Base-by-base conservation (phyloP, 2,113 vertebrate genomes). In the Toxostoma redivivum region DNA sequence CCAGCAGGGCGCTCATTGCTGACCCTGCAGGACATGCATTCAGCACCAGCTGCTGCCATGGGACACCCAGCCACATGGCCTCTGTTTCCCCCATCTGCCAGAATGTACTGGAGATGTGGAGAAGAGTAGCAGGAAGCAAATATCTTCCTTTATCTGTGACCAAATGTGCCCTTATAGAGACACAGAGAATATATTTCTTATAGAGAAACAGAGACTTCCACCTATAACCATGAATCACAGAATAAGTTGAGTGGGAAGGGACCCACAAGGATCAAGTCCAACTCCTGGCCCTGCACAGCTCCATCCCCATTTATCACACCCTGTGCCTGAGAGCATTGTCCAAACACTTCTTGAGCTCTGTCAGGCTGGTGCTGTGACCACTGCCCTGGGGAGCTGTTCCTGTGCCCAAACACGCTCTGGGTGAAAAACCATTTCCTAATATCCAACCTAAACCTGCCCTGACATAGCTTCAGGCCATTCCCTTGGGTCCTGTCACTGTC, bases 401-500 rank as follows among this genome's bases (percentile, higher is more conserved):
- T 60, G 12, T 38, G 54, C 23, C 54, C 33, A 38, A 0, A 1
- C 72, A 53, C 15, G 2, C 47, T 38, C 19, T 38, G 28, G 7
- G 19, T 1, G 23, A n/a, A 45, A 15, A 53, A 45, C 18, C 6
- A 24, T 69, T 50, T 33, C 5, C 45, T 61, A 4, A 30, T 38
- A n/a, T 20, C 47, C 38, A 14, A 8, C 23, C 56, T 38, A 45
- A 70, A 53, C 5, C 7, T 61, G 1, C 37, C 27, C n/a, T 33
- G n/a, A 7, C 28, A 16, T 25, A 38, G 1, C 9, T 61, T 24
- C 5, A 61, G 27, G 4, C 28, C 33, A 24, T 38, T 61, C 12
- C 23, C 23, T 28, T 1, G 1, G 10, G 10, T n/a, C 15, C 23
- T 38, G 18, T 45, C 54, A 0, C 28, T 45, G 47, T 2, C 28